Percentiles rank a stretch among this genome's conserved stretches.
Conservation (phyloP, 2,113 vertebrate genomes). For the Poeciliopsis occidentalis region DNA sequence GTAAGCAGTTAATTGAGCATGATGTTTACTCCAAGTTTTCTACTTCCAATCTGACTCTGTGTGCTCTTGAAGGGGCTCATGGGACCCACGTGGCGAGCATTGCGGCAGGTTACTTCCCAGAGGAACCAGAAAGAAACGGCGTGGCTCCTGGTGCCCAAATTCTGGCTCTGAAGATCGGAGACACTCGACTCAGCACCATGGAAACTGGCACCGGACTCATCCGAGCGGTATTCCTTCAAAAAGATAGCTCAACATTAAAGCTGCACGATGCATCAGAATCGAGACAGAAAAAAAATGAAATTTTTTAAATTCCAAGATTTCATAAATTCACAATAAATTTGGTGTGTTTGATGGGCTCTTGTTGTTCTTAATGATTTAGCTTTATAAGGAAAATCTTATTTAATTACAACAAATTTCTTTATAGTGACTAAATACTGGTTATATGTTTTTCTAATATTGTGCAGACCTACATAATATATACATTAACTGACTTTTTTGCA, state of each 20-base stretch:
- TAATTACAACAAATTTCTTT: too few species aligned
- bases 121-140: conserved; percentile 93
- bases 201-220: conserved; percentile 98
- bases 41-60: conserved; percentile 12
- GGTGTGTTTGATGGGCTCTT: background rate
- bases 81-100: conserved; percentile 99
- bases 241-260: background rate
- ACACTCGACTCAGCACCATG: conserved; percentile 97
- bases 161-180: conserved; percentile 95
- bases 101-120: conserved; percentile 94
- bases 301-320: background rate
- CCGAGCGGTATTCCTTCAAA: conserved; percentile 84
- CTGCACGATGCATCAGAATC: background rate
- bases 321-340: background rate
- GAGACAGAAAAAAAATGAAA: too few species aligned
- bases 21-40: background rate
- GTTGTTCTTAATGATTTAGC: background rate
- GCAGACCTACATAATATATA: too few species aligned
- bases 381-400: background rate
- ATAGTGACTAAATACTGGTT: too few species aligned
- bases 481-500: background rate
- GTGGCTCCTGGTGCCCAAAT: conserved; percentile 95
- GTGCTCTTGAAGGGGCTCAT: conserved; percentile 85
- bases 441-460: too few species aligned
- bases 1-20: too few species aligned